Evolutionary conservation across 1,140 invertebrate genomes (phyloP), one percentile per base, ranked within the genome.

Genomic region (Drosophila grimshawi): DNA sequence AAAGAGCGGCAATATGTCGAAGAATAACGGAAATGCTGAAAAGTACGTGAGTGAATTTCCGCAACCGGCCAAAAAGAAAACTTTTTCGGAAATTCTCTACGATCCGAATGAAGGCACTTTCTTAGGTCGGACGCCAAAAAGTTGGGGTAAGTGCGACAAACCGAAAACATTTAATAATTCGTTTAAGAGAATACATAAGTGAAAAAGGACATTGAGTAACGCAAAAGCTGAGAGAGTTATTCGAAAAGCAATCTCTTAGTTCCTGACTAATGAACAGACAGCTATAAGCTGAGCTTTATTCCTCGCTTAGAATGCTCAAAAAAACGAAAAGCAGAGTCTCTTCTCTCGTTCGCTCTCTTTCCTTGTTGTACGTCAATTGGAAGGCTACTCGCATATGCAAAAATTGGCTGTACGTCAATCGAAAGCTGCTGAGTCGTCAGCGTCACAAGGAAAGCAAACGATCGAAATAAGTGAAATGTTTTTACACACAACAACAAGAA

Each of bases 101-200:
- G 94, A 97, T 93, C 93, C 94, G 0, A 92, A 95, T 7, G 94
- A 94, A 55, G 94, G 93, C 68, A 93, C 95, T 53, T 93, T 96
- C 77, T 93, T 97, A 7, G 96, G 96, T 30, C 93, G 96, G 78
- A 96, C 95, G 48, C 93, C 92, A 1, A 94, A 94, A 89, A 95
- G 95, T 93, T 97, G 96, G 96, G 95, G 96, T 97, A 94, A 95
- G 94, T 94, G 5, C 19, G 19, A 1, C 19, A 19, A 19, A 4
- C 4, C 6, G 3, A 46, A 30, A 29, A 30, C 48, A 45, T 65
- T n/a, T 3, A 43, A 55, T 11, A 43, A 49, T 8, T 41, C 1
- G 3, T 32, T 41, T 3, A 37, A 33, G 19, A 29, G 5, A 49
- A 41, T n/a, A 6, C 7, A 32, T 2, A 66, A 56, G 41, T 46